These are phyloP conservation scores for Drosophila tristis DNA, from an alignment of 1,140 invertebrate genomes.

Conservation along the genomic window DNA sequence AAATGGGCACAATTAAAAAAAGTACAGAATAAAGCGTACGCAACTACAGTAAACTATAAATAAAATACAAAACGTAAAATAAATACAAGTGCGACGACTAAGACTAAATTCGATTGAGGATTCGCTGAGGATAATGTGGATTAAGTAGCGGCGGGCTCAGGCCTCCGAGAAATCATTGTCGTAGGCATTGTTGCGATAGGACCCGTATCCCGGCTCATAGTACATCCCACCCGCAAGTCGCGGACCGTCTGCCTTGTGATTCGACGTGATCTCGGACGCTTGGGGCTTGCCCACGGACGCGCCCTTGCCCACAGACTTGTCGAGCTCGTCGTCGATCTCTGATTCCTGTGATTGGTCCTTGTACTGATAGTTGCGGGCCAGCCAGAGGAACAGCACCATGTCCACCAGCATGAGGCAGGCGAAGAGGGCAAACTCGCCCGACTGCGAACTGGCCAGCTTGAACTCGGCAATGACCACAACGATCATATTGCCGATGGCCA, in stretches of 20 bases:
- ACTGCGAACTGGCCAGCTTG: constrained; percentile 74
- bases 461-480: constrained; percentile 91
- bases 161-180: constrained; percentile 47
- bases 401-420: constrained; percentile 92
- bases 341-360: constrained; percentile 36
- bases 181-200: constrained; percentile 51
- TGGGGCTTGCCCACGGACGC: not conserved
- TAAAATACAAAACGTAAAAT: too few species aligned
- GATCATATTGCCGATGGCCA: constrained; percentile 96
- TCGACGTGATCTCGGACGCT: not conserved
- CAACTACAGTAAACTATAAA: too few species aligned
- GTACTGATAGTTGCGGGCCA: constrained; percentile 89
- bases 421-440: constrained; percentile 94
- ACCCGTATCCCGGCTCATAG: constrained; percentile 28
- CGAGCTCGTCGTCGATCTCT: not conserved
- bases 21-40: too few species aligned
- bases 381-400: constrained; percentile 91
- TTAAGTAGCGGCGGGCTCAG: not conserved
- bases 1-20: too few species aligned
- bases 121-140: too few species aligned
- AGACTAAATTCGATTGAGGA: constrained; percentile 37
- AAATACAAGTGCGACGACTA: constrained; percentile 26
- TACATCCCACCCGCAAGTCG: not conserved
- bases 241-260: not conserved
- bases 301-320: too few species aligned